phyloP scores from a whole-genome alignment of 2,113 vertebrate species.

The Falco punctatus region DNA sequence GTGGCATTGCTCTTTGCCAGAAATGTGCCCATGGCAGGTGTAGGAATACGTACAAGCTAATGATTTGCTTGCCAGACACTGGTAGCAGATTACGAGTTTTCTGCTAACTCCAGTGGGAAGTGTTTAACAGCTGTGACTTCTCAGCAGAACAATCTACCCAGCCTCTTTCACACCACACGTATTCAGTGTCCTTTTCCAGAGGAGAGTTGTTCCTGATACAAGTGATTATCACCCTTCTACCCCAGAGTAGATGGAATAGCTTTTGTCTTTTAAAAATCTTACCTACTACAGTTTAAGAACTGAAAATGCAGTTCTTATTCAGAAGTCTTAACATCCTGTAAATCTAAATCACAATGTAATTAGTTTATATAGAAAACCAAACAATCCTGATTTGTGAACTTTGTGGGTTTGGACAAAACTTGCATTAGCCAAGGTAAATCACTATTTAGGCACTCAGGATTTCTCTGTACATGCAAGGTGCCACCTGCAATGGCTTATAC shows the following conservation, averaged over 20 bases:
- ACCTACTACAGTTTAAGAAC: not conserved
- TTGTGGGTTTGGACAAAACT: not conserved
- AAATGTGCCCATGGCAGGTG: rapidly evolving
- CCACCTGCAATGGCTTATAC: not conserved
- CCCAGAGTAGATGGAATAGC: not conserved
- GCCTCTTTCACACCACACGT: not conserved
- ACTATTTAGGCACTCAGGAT: not conserved
- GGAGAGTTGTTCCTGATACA: not conserved
- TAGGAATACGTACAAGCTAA: not conserved
- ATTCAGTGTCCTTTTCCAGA: not conserved
- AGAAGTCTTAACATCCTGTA: not conserved
- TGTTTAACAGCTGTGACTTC: not conserved
- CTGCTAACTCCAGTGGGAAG: not conserved
- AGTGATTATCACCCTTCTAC: not conserved
- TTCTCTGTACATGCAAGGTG: not conserved
- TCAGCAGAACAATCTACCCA: not conserved
- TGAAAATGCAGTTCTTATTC: not conserved
- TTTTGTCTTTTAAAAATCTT: not conserved
- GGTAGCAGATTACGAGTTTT: not conserved
- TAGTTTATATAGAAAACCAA: not conserved
- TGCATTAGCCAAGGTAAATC: not conserved
- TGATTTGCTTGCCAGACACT: not conserved
- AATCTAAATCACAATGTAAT: not conserved
- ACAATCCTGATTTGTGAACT: not conserved
- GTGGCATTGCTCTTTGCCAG: not conserved